Base-by-base conservation (phyloP, 92 coral and sea anemone genomes). In the Porites divaricata region DNA sequence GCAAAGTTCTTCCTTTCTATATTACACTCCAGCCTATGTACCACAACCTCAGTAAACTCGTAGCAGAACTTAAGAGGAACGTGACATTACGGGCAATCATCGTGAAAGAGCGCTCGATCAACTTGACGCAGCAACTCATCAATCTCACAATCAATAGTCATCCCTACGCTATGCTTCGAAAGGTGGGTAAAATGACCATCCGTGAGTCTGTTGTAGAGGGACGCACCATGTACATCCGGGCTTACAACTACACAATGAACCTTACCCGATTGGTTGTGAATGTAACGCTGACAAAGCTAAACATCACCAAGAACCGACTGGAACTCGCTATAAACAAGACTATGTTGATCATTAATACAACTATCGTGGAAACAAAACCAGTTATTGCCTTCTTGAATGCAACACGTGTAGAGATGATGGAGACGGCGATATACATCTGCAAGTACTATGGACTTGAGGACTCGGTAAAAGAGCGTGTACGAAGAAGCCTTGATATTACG, bases 391-490 rank as follows among this genome's bases (percentile, higher is more conserved):
- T 90, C 80, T 41, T 92, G 54, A 88, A 93, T 80, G 88, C 83
- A 78, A 87, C 92, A 50, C 90, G 93, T 58, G 81, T 76, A n/a
- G 99, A 95, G 84, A 59, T 93, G 61, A 41, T 93, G 25, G 95
- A 97, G 65, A 95, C 97, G 8, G 89, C 90, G 24, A 54, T 87
- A 75, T 95, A 93, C 72, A 25, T 97, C 65, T 88, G 87, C 89
- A 88, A 90, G 76, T 97, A 95, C 84, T 97, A 93, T 70, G 95
- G 95, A 56, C 75, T 88, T 26, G 92, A 89, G 74, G 87, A 86
- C 20, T 90, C 90, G 21, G 90, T 80, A 11, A 66, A 20, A 56
- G 81, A 66, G 68, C 63, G 88, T n/a, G 92, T 76, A 70, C 80
- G 20, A 75, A 88, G 77, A 92, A 64, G 84, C 21, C 49, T 58